Evolutionary conservation across 2,113 vertebrate species (phyloP), one percentile per base, ranked within the genome.

Genomic region (Silurus glanis): DNA sequence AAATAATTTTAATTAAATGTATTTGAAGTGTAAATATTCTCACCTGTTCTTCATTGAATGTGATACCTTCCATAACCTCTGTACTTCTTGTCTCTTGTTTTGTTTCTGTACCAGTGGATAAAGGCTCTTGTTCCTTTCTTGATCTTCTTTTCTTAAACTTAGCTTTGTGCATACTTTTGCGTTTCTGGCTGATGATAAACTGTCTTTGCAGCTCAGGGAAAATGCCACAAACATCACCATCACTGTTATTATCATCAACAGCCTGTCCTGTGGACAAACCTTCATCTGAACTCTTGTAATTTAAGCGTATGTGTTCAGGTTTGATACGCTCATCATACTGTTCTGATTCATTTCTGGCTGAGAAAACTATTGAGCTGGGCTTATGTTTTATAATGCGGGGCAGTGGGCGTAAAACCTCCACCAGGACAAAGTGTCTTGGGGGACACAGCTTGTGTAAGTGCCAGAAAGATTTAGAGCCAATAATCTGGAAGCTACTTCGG

Each of bases 311-410:
- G 71, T 74, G 7, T 74, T 51, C 47, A 75, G 72, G 9, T n/a
- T 21, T 75, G 72, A 75, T 21, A 49, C 4, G 47, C 12, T 75
- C 72, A 74, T 74, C 19, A 12, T 51, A 23, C 19, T 51, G 9
- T 75, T 2, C 10, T 51, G 45, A 6, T 51, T 75, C 72, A 51
- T 23, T 75, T 9, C 72, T 51, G 21, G 49, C 47, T 75, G 72
- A 75, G 47, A 75, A 75, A 75, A 75, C 72, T 23, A 75, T 51
- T 23, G 72, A 23, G 72, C 72, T 51, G 19, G 72, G 72, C 9
- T 75, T 75, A n/a, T 75, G 47, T 23, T 75, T 75, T 75, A 75
- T 75, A 75, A 75, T 51, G 10, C 9, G 72, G 19, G 47, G 72
- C 47, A 75, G 72, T 51, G 72, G 47, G 19, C 1, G 47, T n/a